These are phyloP conservation scores for Crossocerus cetratus DNA, from an alignment of 2,888 invertebrate genomes.

Conservation along the genomic window DNA sequence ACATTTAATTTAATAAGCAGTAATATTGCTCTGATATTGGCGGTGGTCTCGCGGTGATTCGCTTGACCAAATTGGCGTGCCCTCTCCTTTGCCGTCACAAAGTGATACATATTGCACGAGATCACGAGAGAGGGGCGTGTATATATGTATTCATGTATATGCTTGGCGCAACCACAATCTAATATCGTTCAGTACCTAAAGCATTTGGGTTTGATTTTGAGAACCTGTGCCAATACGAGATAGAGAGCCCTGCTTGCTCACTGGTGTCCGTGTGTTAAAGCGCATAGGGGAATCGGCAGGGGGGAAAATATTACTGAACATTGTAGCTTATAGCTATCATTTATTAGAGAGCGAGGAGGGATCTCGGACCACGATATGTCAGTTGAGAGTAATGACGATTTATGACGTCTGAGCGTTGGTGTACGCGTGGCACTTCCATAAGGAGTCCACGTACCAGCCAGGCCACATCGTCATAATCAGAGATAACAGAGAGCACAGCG, in stretches of 20 bases:
- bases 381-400: constrained; percentile 41
- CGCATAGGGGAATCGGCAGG: not conserved
- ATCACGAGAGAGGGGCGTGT: too few species aligned
- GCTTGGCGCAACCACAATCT: constrained; percentile 2
- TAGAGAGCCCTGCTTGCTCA: not conserved
- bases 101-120: too few species aligned
- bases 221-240: not conserved
- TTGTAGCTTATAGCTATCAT: constrained; percentile 10
- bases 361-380: constrained; percentile 16
- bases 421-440: constrained; percentile 13
- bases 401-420: constrained; percentile 20
- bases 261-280: not conserved
- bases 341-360: constrained; percentile 25
- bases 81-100: too few species aligned
- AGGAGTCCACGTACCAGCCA: constrained; percentile 12
- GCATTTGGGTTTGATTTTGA: not conserved
- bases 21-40: too few species aligned
- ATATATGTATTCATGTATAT: too few species aligned
- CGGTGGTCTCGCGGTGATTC: too few species aligned
- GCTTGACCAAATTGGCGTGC: too few species aligned
- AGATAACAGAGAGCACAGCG: not conserved
- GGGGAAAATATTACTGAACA: not conserved
- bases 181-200: not conserved
- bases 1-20: constrained; percentile 1
- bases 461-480: constrained; percentile 20